Conservation (phyloP, 2,888 invertebrate genomes). For the Athalia circularis region DNA sequence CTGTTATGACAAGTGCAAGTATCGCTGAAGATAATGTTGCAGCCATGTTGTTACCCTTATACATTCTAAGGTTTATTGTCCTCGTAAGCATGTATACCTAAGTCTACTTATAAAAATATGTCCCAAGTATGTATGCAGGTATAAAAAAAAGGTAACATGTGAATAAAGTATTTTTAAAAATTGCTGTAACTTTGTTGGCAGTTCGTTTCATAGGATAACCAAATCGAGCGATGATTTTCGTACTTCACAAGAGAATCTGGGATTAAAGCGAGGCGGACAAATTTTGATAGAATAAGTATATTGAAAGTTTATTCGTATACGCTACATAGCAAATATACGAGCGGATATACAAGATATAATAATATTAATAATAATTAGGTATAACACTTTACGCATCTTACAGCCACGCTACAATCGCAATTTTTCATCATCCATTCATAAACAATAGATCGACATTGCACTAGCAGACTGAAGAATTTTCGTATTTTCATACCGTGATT, state of each 20-base stretch:
- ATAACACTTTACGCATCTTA: conserved; percentile 23
- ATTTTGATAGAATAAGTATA: conserved; percentile 29
- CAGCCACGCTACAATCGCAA: conserved; percentile 27
- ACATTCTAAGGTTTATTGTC: not conserved
- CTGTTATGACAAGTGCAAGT: not conserved
- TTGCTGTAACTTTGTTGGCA: not conserved
- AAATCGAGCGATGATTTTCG: not conserved
- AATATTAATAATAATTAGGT: conserved; percentile 25
- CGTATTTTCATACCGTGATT: not conserved
- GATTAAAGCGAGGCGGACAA: conserved; percentile 3
- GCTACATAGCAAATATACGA: conserved; percentile 46
- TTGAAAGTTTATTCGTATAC: conserved; percentile 45
- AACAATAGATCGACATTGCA: conserved; percentile 9
- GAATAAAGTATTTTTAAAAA: conserved; percentile 40
- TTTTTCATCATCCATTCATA: conserved; percentile 14
- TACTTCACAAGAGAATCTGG: not conserved
- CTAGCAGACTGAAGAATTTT: conserved; percentile 28
- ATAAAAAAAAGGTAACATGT: conserved; percentile 14
- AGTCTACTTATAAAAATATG: conserved; percentile 15
- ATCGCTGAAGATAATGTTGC: too few relatives aligned
- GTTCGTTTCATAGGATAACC: not conserved
- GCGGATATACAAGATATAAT: conserved; percentile 43
- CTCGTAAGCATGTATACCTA: not conserved
- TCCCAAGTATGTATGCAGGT: conserved; percentile 26
- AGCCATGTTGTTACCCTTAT: too few relatives aligned